Evolutionary conservation across 2,113 vertebrate species (phyloP), one percentile per base, ranked within the genome.

Genomic region (Urocolius indicus): DNA sequence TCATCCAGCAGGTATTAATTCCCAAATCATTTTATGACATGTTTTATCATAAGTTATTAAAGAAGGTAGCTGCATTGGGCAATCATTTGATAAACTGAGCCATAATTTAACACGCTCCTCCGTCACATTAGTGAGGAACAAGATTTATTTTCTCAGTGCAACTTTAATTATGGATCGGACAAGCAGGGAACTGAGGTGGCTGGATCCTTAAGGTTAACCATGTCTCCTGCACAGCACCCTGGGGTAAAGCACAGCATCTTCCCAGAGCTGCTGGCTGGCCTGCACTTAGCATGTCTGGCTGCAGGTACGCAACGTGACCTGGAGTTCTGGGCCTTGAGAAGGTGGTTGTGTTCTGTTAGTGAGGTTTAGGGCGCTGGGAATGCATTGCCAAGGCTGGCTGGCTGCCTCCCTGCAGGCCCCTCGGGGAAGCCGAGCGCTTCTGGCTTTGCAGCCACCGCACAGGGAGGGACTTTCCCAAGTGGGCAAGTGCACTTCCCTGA

Each of bases 11-110:
- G 85, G 90, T 84, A 95, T 94, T 97, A 95, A 97, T 97, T 95
- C 95, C 95, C 93, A 93, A 63, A 95, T 92, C 93, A 92, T 88
- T 96, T 92, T 80, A 93, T 94, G 95, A 92, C 95, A 97, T 95
- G 94, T 97, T 97, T 96, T 97, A 96, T 95, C 88, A 89, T 91
- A 92, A 81, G 77, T 96, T 96, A 97, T 97, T 97, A 95, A 95
- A 90, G 93, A 69, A 93, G 87, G 87, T 67, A 94, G 89, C 90
- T 57, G 88, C 51, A 61, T 84, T 78, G 95, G 95, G 95, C 95
- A 95, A 95, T 85, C 90, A 87, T 92, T 93, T 94, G 96, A 95
- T 96, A 97, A 96, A 97, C 81, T 34, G 88, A 92, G 74, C 95
- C 94, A 92, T 96, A 92, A 97, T 95, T 97, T 97, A 95, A 89